A percentile compares a stretch with the other conserved stretches of the same genome.
Evolutionary conservation across 2,113 vertebrate species (phyloP).

Genomic region (Oreochromis tanganicae): DNA sequence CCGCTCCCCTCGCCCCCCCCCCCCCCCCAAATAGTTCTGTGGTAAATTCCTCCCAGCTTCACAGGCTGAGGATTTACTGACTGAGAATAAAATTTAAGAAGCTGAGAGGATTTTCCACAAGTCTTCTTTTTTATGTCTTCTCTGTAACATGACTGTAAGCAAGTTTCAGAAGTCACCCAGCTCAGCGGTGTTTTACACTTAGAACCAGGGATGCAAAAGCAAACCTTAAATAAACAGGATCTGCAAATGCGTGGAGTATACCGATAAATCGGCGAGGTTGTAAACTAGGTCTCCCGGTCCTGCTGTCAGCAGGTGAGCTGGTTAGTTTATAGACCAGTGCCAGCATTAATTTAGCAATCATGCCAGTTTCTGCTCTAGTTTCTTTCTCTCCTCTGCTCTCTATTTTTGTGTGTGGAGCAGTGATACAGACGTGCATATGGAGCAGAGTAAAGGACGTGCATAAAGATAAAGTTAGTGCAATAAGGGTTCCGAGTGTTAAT

Average conservation of each 20-base stretch:
- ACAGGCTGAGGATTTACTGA: not conserved
- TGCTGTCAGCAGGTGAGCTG: not conserved
- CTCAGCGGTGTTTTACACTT: not conserved
- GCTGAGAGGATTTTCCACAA: conserved; percentile 2
- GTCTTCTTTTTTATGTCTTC: not conserved
- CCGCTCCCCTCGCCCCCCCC: no score
- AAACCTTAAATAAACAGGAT: not conserved
- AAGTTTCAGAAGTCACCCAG: not conserved
- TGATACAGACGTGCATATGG: not conserved
- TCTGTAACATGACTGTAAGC: not conserved
- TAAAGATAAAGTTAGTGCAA: not conserved
- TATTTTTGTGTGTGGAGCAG: not conserved
- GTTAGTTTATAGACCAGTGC: not conserved
- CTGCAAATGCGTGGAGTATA: not conserved
- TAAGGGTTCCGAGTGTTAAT: not conserved
- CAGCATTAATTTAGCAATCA: not conserved
- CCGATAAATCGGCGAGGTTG: not conserved
- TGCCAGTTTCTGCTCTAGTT: not conserved
- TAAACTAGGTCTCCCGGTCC: not conserved
- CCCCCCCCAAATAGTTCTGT: not conserved
- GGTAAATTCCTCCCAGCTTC: not conserved
- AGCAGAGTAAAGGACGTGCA: not conserved
- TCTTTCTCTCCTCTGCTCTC: not conserved
- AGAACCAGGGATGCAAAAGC: not conserved
- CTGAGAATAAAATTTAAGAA: not conserved